A percentile compares a stretch with the other conserved stretches of the same genome.
Conservation (phyloP, 1,140 invertebrate species). For the Cecropterus lyciades region DNA sequence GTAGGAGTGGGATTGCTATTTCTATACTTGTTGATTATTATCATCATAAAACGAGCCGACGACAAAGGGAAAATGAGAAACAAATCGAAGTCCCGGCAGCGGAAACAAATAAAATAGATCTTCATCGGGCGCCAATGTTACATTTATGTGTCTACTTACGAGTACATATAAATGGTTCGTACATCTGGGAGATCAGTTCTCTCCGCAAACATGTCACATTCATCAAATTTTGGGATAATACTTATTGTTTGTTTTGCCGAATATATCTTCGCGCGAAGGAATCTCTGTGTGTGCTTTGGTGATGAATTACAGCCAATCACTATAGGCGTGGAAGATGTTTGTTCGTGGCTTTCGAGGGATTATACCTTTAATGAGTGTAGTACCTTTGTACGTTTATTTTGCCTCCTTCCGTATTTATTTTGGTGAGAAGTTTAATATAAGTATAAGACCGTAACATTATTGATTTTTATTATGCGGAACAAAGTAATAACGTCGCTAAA, state of each 20-base stretch:
- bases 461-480: too few species aligned
- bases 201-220: slow-evolving; percentile 35
- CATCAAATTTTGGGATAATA: slow-evolving; percentile 28
- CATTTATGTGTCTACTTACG: slow-evolving; percentile 14
- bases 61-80: slow-evolving; percentile 9
- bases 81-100: not conserved
- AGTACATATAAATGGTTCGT: not conserved
- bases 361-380: too few species aligned
- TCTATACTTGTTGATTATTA: slow-evolving; percentile 6
- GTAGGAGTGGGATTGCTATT: not conserved
- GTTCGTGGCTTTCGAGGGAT: not conserved
- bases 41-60: not conserved
- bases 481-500: too few species aligned
- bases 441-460: too few species aligned
- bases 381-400: too few species aligned
- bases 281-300: not conserved
- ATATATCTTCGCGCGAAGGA: slow-evolving; percentile 21
- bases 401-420: not conserved
- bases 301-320: slow-evolving; percentile 9
- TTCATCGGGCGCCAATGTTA: slow-evolving; percentile 1
- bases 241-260: slow-evolving; percentile 36
- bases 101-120: slow-evolving; percentile 4
- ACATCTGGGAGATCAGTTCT: slow-evolving; percentile 1
- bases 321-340: not conserved
- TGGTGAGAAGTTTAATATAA: too few species aligned